Evolutionary conservation across 2,113 vertebrate genomes (phyloP), one percentile per base, ranked within the genome.

Genomic region (Centropristis striata): DNA sequence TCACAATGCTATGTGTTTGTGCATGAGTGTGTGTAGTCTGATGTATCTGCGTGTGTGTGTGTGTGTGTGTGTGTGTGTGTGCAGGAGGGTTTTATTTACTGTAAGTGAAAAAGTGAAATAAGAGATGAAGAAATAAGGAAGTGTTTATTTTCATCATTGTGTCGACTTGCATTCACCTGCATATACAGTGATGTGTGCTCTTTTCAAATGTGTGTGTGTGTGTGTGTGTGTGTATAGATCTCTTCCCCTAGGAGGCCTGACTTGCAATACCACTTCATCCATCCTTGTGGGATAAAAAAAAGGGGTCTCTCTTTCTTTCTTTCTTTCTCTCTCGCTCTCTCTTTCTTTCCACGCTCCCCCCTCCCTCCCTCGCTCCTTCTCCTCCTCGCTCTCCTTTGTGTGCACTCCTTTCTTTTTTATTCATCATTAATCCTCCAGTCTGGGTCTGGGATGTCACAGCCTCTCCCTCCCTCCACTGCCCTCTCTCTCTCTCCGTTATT

Each of bases 361-460:
- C 44, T 25, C 21, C 21, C 75, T 83, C 71, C 65, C 44, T 25
- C 21, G 25, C 75, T 83, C 71, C 65, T 78, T 80, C 49, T 73
- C 75, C 80, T 73, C 64, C 75, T 79, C 55, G 4, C 41, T 71
- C 71, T 83, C 90, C 80, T 90, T 91, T 90, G 84, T 92, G 71
- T 86, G 83, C 21, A 37, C 88, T 79, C 53, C 58, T 89, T 91
- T 90, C 83, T 91, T 88, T 89, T 85, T 82, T 90, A 87, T 89
- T 90, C 81, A 71, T 90, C 91, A 92, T 92, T 91, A 91, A 92
- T 91, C 87, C 90, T 92, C 57, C 60, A 83, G 81, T 89, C 88
- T 80, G 80, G 80, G 84, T 86, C 77, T 60, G 75, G 80, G 83
- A 83, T 91, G 81, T 90, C 89, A 87, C 78, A 86, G 78, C 75